phyloP scores from a whole-genome alignment of 2,888 invertebrate genomes.

The Axea sp. region DNA sequence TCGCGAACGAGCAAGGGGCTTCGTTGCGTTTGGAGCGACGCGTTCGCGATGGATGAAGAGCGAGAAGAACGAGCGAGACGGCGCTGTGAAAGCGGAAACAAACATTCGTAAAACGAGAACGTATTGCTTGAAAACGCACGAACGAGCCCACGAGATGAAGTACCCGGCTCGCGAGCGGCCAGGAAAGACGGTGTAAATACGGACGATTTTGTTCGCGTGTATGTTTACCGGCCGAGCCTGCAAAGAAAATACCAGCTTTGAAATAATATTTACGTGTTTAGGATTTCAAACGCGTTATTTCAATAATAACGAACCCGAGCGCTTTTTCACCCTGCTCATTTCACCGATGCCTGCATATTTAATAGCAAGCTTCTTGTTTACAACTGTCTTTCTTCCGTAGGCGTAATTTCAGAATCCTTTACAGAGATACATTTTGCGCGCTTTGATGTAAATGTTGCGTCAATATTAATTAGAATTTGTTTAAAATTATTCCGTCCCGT shows the following conservation, averaged over 20 bases:
- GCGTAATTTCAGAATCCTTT: slow-evolving; percentile 9
- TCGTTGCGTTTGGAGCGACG: background rate
- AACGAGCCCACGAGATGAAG: slow-evolving; percentile 26
- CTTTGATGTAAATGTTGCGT: slow-evolving; percentile 14
- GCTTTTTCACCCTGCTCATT: slow-evolving; percentile 1
- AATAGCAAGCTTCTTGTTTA: slow-evolving; percentile 18
- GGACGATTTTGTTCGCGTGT: slow-evolving; percentile 27
- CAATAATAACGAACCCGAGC: slow-evolving; percentile 13
- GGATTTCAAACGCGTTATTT: slow-evolving; percentile 33
- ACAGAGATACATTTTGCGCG: too few species aligned
- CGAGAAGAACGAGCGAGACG: background rate
- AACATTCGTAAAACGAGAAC: slow-evolving; percentile 67
- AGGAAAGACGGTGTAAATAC: slow-evolving; percentile 43
- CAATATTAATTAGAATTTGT: slow-evolving; percentile 23
- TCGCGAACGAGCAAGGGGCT: background rate
- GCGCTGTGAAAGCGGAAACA: slow-evolving; percentile 72
- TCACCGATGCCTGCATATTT: slow-evolving; percentile 15
- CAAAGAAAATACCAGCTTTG: slow-evolving; percentile 48
- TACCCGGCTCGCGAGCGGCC: slow-evolving; percentile 15
- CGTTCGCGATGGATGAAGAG: background rate
- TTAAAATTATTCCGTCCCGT: slow-evolving; percentile 18
- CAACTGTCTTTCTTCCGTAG: background rate
- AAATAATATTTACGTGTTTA: slow-evolving; percentile 46
- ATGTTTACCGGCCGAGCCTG: slow-evolving; percentile 24
- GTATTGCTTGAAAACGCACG: slow-evolving; percentile 23